Conservation (phyloP, 2,797 vertebrate species). For the Eulemur mongoz region DNA sequence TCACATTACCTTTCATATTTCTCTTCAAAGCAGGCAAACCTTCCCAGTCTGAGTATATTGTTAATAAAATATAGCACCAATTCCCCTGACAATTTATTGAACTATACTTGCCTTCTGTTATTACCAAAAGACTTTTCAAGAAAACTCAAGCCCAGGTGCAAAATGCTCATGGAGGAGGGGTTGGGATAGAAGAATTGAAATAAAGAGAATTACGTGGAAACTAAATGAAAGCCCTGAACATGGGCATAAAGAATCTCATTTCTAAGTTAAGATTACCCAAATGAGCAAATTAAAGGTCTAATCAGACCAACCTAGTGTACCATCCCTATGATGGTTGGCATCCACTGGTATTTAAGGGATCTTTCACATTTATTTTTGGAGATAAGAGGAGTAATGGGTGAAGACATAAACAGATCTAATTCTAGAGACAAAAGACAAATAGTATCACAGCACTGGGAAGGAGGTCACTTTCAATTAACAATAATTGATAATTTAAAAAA, state of each 20-base stretch:
- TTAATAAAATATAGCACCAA: constrained; percentile 63
- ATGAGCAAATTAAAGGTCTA: not conserved
- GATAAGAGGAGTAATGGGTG: not conserved
- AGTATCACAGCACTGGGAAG: not conserved
- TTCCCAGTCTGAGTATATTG: constrained; percentile 23
- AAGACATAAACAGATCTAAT: not conserved
- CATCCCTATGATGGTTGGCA: not conserved
- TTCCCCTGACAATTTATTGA: constrained; percentile 44
- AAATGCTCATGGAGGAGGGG: not conserved
- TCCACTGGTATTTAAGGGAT: not conserved
- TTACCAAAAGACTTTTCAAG: constrained; percentile 50
- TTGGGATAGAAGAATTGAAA: not conserved
- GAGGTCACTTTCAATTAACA: not conserved
- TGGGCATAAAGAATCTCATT: not conserved
- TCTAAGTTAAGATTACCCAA: not conserved
- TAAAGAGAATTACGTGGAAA: not conserved
- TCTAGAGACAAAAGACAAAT: not conserved
- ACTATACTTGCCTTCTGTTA: constrained; percentile 42
- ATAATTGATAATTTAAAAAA: not conserved
- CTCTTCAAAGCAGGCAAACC: constrained; percentile 58
- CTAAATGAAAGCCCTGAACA: not conserved
- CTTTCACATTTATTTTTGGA: not conserved
- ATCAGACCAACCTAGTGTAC: not conserved
- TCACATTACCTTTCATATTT: constrained; percentile 66
- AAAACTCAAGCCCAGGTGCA: not conserved